phyloP scores from a whole-genome alignment of 2,113 vertebrate genomes.

The Prietella phreatophila region DNA sequence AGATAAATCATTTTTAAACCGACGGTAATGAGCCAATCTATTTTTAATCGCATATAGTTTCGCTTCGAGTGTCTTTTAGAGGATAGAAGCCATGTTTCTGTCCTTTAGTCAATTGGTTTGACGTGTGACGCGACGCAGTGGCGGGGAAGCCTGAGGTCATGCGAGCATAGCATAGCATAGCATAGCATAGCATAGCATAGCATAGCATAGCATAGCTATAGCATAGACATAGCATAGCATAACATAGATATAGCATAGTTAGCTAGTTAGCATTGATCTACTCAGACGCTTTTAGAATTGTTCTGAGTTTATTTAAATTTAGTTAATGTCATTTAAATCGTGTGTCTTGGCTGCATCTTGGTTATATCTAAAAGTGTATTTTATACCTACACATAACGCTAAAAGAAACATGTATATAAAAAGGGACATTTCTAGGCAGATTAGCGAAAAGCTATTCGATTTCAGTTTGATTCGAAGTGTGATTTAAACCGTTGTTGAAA shows the following conservation, averaged over 20 bases:
- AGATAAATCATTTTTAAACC: neutral
- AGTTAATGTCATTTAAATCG: neutral
- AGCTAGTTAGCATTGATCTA: neutral
- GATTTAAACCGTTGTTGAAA: neutral
- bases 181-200: too few relatives aligned
- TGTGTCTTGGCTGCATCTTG: neutral
- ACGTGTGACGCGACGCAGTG: neutral
- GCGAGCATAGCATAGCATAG: too few relatives aligned
- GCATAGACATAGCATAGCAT: too few relatives aligned
- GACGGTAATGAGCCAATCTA: too few relatives aligned
- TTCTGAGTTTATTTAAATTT: neutral
- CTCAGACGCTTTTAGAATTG: neutral
- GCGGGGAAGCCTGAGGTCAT: constrained; percentile 3
- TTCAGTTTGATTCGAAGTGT: neutral
- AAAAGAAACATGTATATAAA: neutral
- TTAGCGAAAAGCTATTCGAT: neutral
- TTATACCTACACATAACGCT: neutral
- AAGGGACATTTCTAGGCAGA: neutral
- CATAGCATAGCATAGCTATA: too few relatives aligned
- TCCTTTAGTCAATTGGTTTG: too few relatives aligned
- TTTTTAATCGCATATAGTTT: neutral
- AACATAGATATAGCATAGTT: too few relatives aligned
- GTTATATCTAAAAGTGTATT: neutral
- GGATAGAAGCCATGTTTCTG: neutral
- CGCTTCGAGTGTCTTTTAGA: neutral